phyloP scores from a whole-genome alignment of 2,888 invertebrate genomes.

The Lepidonotus clava region DNA sequence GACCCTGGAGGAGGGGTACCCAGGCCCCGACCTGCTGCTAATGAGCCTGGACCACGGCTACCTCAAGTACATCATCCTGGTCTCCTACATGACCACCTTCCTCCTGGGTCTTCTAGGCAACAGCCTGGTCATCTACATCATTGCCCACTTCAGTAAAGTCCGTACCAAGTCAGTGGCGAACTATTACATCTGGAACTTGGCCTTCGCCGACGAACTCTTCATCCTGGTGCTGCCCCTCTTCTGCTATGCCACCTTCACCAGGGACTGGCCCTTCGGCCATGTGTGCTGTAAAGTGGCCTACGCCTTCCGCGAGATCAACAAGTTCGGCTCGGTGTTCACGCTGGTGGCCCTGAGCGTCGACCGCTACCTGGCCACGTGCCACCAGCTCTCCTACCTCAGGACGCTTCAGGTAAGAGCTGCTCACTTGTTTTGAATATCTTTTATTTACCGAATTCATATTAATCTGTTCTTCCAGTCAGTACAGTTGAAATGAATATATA shows the following conservation, averaged over 20 bases:
- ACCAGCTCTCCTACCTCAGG: constrained; percentile 51
- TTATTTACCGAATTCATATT: too few relatives aligned
- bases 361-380: constrained; percentile 60
- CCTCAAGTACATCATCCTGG: constrained; percentile 45
- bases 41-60: constrained; percentile 18
- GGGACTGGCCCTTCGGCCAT: constrained; percentile 55
- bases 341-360: constrained; percentile 62
- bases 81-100: constrained; percentile 55
- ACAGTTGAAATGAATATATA: too few relatives aligned
- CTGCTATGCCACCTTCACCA: constrained; percentile 59
- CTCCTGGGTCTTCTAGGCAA: constrained; percentile 54
- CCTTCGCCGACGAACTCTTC: constrained; percentile 58
- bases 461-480: too few relatives aligned
- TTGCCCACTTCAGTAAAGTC: constrained; percentile 39
- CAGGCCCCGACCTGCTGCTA: background rate
- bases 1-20: background rate
- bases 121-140: constrained; percentile 58
- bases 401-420: constrained; percentile 41
- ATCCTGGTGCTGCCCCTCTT: constrained; percentile 58
- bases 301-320: constrained; percentile 58
- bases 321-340: constrained; percentile 60
- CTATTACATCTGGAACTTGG: constrained; percentile 61
- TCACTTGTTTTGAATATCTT: too few relatives aligned
- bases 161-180: constrained; percentile 59
- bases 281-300: constrained; percentile 59